Conservation (phyloP, 2,888 invertebrate genomes). For the Troides aeacus region DNA sequence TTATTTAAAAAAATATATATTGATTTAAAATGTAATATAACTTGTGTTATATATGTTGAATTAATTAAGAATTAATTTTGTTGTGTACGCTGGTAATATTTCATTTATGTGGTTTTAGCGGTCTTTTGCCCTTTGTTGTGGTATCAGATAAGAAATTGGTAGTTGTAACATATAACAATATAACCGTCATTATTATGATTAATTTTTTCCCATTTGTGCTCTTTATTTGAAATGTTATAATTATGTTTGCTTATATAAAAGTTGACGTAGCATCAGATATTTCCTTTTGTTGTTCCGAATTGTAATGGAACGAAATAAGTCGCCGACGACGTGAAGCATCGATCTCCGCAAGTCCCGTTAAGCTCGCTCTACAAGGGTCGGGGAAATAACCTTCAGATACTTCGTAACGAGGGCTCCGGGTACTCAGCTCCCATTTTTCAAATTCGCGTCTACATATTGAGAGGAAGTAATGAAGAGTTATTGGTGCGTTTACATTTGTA, state of each 20-base stretch:
- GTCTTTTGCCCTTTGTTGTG: not conserved
- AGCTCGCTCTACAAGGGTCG: constrained; percentile 61
- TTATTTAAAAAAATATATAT: too few relatives aligned
- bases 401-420: constrained; percentile 56
- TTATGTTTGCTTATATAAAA: constrained; percentile 30
- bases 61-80: too few relatives aligned
- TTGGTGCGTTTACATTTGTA: constrained; percentile 30
- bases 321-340: constrained; percentile 48
- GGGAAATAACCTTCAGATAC: constrained; percentile 54
- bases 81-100: not conserved
- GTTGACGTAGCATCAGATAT: constrained; percentile 20
- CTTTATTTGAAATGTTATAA: constrained; percentile 30
- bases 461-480: constrained; percentile 46
- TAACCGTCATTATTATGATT: constrained; percentile 11
- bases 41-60: too few relatives aligned
- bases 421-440: constrained; percentile 49
- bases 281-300: constrained; percentile 40
- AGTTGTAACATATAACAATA: not conserved
- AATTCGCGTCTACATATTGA: constrained; percentile 42
- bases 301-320: constrained; percentile 48
- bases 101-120: not conserved
- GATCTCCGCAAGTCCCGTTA: constrained; percentile 56
- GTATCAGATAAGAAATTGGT: not conserved
- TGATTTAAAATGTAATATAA: too few relatives aligned
- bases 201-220: not conserved